Percentiles rank a stretch among this genome's conserved stretches.
Conservation (phyloP, 2,888 invertebrate species). For the Anoplius nigerrimus region DNA sequence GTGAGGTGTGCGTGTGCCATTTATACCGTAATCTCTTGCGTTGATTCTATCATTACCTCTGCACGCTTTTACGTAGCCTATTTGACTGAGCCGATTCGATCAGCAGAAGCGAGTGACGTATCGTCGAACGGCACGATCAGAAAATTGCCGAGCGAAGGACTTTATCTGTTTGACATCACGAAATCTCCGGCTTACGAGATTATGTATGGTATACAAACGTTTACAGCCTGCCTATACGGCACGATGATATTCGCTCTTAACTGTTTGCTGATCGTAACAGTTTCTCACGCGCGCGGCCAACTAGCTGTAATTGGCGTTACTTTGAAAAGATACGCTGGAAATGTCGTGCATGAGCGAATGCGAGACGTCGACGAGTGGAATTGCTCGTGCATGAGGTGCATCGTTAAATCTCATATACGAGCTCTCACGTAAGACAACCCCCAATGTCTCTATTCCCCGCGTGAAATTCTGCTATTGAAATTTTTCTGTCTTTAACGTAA, state of each 20-base stretch:
- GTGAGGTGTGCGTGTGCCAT: neutral
- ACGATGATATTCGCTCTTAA: constrained; percentile 24
- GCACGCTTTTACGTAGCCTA: neutral
- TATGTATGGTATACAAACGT: constrained; percentile 29
- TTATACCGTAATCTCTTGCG: neutral
- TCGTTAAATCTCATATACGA: constrained; percentile 37
- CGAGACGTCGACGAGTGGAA: neutral
- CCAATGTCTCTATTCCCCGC: too few relatives aligned
- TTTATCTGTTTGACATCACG: constrained; percentile 31
- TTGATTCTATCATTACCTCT: neutral
- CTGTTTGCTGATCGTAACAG: constrained; percentile 32
- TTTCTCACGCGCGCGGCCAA: constrained; percentile 47
- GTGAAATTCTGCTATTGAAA: too few relatives aligned
- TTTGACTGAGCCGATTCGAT: neutral
- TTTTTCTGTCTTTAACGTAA: too few relatives aligned
- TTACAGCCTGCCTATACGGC: neutral
- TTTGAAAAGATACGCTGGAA: constrained; percentile 26
- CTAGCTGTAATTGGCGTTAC: constrained; percentile 33
- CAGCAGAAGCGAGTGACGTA: neutral
- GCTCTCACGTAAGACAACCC: constrained; percentile 6
- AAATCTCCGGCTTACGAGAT: constrained; percentile 36
- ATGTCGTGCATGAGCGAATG: constrained; percentile 1
- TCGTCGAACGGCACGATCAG: constrained; percentile 6
- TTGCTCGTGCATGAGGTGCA: constrained; percentile 30
- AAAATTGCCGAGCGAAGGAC: constrained; percentile 26